Evolutionary conservation across 2,113 vertebrate genomes (phyloP), one percentile per base, ranked within the genome.

Genomic region (Misgurnus mizolepis): DNA sequence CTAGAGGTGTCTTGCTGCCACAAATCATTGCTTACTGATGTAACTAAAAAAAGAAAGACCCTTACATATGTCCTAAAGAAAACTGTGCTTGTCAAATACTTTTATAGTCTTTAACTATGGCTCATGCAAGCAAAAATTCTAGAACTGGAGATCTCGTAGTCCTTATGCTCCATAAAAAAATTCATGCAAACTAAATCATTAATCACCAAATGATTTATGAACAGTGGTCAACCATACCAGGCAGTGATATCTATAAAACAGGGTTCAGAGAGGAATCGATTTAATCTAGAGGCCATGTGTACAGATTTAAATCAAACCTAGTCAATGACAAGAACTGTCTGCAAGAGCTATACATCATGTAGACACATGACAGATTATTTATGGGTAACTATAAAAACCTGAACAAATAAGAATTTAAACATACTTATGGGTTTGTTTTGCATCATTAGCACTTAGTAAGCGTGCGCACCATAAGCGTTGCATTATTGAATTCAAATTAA

Each of bases 251-350:
- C 15, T 49, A 72, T 73, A 73, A 73, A 73, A 53, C 15, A 74
- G 47, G 10, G 17, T 61, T 34, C 15, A 18, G 27, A 34, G 27
- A 62, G 43, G 71, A 61, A 82, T 55, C 27, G 68, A 73, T 82
- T 27, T 8, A 5, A 49, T 78, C 65, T 58, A 53, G 62, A 61
- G 68, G 27, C 14, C 75, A 78, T 56, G 39, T 67, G 65, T 47
- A 17, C 49, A 47, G 80, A 71, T 55, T 82, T 77, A 55, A 82
- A 78, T 82, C 58, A 82, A 43, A 67, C 49, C 27, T 14, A 67
- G 53, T 60, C 76, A 69, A 78, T 69, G 66, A 73, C 40, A 58
- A 15, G 41, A 68, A 66, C 56, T 15, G 45, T 62, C 80, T 70
- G 66, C 66, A 6, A 15, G 61, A 56, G 65, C 67, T 61, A 73